A percentile compares a stretch with the other conserved stretches of the same genome.
Evolutionary conservation across 2,113 vertebrate species (phyloP).

Genomic region (Austrofundulus limnaeus): DNA sequence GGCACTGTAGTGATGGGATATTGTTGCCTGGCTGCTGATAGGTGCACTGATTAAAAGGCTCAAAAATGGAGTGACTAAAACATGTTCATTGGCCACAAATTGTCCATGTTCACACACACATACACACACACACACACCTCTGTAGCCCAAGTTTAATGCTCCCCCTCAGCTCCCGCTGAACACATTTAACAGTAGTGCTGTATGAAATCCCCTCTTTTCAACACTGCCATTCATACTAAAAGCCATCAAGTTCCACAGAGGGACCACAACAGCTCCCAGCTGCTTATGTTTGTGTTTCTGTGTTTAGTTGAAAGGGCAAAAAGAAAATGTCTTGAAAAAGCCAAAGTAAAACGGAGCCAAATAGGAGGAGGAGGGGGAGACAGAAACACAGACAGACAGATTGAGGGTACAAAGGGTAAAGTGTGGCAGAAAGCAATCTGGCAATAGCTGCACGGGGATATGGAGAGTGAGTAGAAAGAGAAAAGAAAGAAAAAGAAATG

Average conservation of each 20-base stretch:
- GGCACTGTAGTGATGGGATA: too few species aligned
- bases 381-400: conserved; percentile 41
- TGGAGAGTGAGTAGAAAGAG: conserved; percentile 16
- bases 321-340: conserved; percentile 21
- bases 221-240: conserved; percentile 56
- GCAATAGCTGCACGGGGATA: conserved; percentile 16
- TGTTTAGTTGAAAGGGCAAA: conserved; percentile 37
- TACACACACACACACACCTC: conserved; percentile 14
- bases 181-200: conserved; percentile 51
- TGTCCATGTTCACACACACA: conserved; percentile 18
- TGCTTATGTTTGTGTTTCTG: conserved; percentile 56
- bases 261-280: conserved; percentile 46
- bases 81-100: conserved; percentile 14
- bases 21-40: not conserved
- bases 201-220: conserved; percentile 59
- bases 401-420: conserved; percentile 42
- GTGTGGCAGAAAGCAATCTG: conserved; percentile 44
- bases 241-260: conserved; percentile 49
- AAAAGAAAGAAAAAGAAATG: conserved; percentile 52
- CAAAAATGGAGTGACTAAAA: not conserved
- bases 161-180: conserved; percentile 34
- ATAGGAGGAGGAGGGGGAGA: conserved; percentile 2
- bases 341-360: conserved; percentile 5
- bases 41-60: not conserved
- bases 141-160: conserved; percentile 39